These are phyloP conservation scores for honey bee (Apis mellifera) DNA, from an alignment of 1,140 invertebrate genomes.

Conservation along the genomic window DNA sequence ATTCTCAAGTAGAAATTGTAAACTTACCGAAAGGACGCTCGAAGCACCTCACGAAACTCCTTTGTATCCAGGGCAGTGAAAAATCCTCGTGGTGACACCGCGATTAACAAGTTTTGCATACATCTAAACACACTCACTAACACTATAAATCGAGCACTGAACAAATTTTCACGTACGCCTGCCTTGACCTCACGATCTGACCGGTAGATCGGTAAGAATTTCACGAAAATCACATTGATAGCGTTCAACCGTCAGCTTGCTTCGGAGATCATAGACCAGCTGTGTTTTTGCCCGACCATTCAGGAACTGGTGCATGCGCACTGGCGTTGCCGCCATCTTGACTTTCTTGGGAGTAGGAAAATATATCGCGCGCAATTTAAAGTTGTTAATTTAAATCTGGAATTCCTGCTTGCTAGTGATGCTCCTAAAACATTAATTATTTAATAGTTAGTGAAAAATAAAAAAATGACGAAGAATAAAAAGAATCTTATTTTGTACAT, in stretches of 20 bases:
- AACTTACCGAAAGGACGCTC: conserved; percentile 59
- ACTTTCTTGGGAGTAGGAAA: conserved; percentile 23
- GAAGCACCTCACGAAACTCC: conserved; percentile 53
- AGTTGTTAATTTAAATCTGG: neutral
- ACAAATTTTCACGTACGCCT: conserved; percentile 28
- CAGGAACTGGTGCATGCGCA: conserved; percentile 59
- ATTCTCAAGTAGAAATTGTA: neutral
- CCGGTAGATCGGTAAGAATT: conserved; percentile 54
- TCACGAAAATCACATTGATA: conserved; percentile 66
- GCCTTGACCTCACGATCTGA: conserved; percentile 31
- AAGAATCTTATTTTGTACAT: neutral
- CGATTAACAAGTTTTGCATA: conserved; percentile 44
- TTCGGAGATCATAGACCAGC: conserved; percentile 67
- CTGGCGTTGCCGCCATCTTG: conserved; percentile 24
- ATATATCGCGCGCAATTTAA: conserved; percentile 19
- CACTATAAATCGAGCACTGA: conserved; percentile 32
- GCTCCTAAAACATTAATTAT: neutral
- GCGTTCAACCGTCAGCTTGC: conserved; percentile 61
- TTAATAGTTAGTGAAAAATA: neutral
- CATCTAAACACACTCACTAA: conserved; percentile 53
- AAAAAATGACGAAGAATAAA: neutral
- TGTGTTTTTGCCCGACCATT: conserved; percentile 72
- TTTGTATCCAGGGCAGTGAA: conserved; percentile 64
- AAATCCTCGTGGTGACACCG: conserved; percentile 64
- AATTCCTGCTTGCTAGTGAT: neutral